These are phyloP conservation scores for Sipha maydis DNA, from an alignment of 2,888 invertebrate species.

Conservation along the genomic window DNA sequence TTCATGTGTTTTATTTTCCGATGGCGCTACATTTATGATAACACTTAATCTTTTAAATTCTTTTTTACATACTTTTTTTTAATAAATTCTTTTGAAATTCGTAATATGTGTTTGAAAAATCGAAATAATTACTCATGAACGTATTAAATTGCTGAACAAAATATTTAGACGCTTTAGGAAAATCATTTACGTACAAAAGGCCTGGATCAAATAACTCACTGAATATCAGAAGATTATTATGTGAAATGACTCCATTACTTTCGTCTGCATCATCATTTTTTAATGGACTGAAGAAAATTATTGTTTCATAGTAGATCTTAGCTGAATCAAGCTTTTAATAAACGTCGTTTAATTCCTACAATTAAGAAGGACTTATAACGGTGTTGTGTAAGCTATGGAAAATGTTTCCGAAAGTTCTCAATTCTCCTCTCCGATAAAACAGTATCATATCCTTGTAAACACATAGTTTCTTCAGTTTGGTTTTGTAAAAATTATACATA, in stretches of 20 bases:
- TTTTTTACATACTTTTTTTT: not conserved
- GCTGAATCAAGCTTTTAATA: not conserved
- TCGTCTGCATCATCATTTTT: too few species aligned
- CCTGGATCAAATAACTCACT: accelerated
- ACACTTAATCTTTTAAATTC: too few species aligned
- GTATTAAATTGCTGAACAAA: too few species aligned
- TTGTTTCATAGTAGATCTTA: not conserved
- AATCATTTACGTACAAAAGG: too few species aligned
- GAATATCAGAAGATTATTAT: too few species aligned
- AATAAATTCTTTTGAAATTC: not conserved
- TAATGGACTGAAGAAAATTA: too few species aligned
- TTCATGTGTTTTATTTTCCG: too few species aligned
- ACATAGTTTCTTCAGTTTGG: too few species aligned
- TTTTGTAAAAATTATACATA: not conserved
- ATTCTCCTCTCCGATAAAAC: not conserved
- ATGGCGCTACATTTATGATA: too few species aligned
- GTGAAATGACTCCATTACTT: too few species aligned
- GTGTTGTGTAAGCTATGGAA: accelerated
- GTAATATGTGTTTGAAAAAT: not conserved
- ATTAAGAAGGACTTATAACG: not conserved
- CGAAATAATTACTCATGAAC: too few species aligned
- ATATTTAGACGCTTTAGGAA: too few species aligned
- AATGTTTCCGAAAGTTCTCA: not conserved
- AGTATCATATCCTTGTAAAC: accelerated
- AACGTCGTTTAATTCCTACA: not conserved